phyloP scores from a whole-genome alignment of 1,140 invertebrate genomes.

The Nymphalis io region DNA sequence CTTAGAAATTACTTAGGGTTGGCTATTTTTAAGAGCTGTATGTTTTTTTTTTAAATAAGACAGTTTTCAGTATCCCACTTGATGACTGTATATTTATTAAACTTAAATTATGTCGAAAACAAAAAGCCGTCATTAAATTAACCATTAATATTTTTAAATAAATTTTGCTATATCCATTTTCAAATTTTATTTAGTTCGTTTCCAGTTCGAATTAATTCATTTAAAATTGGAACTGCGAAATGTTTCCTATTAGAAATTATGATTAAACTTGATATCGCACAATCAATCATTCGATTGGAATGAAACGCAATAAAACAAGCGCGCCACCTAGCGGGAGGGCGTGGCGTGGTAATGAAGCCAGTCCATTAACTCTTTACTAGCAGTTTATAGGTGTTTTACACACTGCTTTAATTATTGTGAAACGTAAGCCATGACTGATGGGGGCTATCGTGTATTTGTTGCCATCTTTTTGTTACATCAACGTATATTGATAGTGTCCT shows the following conservation, averaged over 20 bases:
- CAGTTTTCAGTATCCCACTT: too few species aligned
- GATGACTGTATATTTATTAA: background rate
- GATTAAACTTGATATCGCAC: slow-evolving; percentile 44
- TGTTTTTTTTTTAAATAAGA: slow-evolving; percentile 2
- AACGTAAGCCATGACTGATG: slow-evolving; percentile 50
- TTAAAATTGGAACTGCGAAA: slow-evolving; percentile 15
- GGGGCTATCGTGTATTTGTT: slow-evolving; percentile 26
- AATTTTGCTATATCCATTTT: too few species aligned
- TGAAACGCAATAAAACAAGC: slow-evolving; percentile 50
- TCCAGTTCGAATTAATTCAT: background rate
- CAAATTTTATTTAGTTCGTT: too few species aligned
- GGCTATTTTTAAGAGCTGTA: slow-evolving; percentile 26
- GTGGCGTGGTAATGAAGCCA: slow-evolving; percentile 62
- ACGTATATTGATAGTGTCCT: background rate
- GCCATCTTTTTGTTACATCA: slow-evolving; percentile 18
- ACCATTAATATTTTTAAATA: too few species aligned
- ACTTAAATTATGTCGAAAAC: background rate
- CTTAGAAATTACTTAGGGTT: slow-evolving; percentile 25
- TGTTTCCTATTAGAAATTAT: slow-evolving; percentile 32
- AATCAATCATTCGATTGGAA: slow-evolving; percentile 58
- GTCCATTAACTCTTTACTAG: slow-evolving; percentile 68
- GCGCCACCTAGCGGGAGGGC: slow-evolving; percentile 68
- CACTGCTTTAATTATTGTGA: slow-evolving; percentile 70
- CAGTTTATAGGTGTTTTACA: slow-evolving; percentile 73
- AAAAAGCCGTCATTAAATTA: too few species aligned